Conservation (phyloP, 2,888 invertebrate species). For the Agrilus cyanescens region DNA sequence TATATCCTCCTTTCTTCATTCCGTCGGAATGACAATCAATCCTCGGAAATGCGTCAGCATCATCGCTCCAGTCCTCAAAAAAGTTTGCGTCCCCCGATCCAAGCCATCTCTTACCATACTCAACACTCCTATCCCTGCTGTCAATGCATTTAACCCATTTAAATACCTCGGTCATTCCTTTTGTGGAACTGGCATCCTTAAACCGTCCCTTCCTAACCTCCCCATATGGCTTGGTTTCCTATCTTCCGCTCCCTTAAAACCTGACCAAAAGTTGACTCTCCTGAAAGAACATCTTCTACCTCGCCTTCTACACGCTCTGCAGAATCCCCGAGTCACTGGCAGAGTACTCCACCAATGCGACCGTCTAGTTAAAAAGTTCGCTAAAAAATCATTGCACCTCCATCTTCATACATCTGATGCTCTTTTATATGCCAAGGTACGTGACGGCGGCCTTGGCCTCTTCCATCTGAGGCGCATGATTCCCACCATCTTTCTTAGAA, state of each 20-base stretch:
- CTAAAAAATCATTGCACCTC: conserved; percentile 14
- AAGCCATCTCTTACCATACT: too few species aligned
- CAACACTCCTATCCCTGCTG: too few species aligned
- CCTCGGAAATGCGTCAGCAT: too few species aligned
- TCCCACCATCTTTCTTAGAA: conserved; percentile 10
- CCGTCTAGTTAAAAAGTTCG: conserved; percentile 16
- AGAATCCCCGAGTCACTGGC: conserved; percentile 11
- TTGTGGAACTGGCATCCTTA: conserved; percentile 14
- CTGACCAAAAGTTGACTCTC: conserved; percentile 27
- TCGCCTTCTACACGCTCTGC: conserved; percentile 25
- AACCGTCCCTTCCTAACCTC: conserved; percentile 3
- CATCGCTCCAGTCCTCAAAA: too few species aligned
- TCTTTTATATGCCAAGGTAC: conserved; percentile 9
- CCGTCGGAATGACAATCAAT: too few species aligned
- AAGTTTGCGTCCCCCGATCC: too few species aligned
- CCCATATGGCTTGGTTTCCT: conserved; percentile 18
- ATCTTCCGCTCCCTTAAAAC: conserved; percentile 26
- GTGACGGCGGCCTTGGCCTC: conserved; percentile 21
- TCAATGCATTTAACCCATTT: conserved; percentile 14
- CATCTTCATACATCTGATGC: conserved; percentile 16
- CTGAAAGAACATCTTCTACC: conserved; percentile 27
- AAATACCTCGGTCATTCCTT: conserved; percentile 24
- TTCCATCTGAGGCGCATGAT: conserved; percentile 12
- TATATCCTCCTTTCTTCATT: too few species aligned
- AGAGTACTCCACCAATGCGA: conserved; percentile 22